Evolutionary conservation across 2,888 invertebrate genomes (phyloP).

Genomic region (Idaea straminata): DNA sequence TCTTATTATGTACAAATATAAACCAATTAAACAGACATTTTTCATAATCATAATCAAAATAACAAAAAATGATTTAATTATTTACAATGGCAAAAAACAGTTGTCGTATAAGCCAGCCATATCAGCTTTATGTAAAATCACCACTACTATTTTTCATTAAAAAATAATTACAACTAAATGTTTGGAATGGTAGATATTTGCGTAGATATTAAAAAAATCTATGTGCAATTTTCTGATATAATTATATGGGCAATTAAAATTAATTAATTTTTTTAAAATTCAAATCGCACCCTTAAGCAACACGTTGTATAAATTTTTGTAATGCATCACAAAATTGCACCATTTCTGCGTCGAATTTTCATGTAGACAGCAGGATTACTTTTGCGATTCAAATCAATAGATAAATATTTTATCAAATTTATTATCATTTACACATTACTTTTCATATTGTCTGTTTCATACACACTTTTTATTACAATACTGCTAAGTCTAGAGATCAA

Average conservation of each 20-base stretch:
- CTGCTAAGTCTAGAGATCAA: constrained; percentile 11
- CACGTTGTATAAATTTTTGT: background rate
- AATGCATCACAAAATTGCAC: background rate
- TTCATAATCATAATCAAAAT: background rate
- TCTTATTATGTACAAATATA: background rate
- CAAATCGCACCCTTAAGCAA: background rate
- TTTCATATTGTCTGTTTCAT: background rate
- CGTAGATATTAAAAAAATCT: background rate
- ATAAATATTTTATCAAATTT: background rate
- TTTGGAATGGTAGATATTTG: constrained; percentile 17
- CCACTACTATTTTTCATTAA: background rate
- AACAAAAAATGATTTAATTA: background rate
- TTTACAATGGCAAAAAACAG: constrained; percentile 4
- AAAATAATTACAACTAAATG: constrained; percentile 14
- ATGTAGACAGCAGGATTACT: background rate
- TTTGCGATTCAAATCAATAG: background rate
- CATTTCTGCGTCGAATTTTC: background rate
- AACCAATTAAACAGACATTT: background rate
- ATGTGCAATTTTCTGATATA: background rate
- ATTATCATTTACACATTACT: background rate
- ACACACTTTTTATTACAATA: constrained; percentile 1
- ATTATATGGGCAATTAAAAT: background rate
- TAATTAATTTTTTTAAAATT: background rate
- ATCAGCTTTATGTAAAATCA: too few species aligned
- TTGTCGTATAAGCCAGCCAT: constrained; percentile 7